phyloP scores from a whole-genome alignment of 2,888 invertebrate genomes.

The Adelphocoris suturalis region DNA sequence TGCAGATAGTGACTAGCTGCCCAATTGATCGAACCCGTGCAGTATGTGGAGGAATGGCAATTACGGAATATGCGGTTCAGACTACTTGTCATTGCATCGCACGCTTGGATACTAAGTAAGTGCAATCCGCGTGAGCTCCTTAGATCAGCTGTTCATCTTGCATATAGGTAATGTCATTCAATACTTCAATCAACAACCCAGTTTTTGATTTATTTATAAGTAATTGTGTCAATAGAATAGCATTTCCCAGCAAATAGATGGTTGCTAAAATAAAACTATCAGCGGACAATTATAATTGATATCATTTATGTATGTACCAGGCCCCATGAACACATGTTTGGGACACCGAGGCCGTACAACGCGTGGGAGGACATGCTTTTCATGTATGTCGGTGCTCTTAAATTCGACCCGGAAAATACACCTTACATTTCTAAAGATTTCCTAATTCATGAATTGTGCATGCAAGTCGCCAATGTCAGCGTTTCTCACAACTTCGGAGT shows the following conservation, averaged over 20 bases:
- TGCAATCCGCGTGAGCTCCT: too few relatives aligned
- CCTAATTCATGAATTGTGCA: not conserved
- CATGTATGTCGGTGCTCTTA: not conserved
- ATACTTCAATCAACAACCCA: too few relatives aligned
- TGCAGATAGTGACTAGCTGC: not conserved
- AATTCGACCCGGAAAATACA: not conserved
- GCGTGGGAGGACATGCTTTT: slow-evolving; percentile 6
- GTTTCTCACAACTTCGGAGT: not conserved
- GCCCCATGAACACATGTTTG: too few relatives aligned
- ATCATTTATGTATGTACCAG: too few relatives aligned
- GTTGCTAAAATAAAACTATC: too few relatives aligned
- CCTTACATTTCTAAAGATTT: not conserved
- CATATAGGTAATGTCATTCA: too few relatives aligned
- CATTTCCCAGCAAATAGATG: too few relatives aligned
- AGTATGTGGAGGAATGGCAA: not conserved
- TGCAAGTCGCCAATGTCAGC: not conserved
- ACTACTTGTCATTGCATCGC: not conserved
- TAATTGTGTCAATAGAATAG: too few relatives aligned
- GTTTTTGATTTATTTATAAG: too few relatives aligned
- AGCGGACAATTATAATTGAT: too few relatives aligned
- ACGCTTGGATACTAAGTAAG: not conserved
- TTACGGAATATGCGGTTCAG: not conserved
- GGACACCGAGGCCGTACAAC: not conserved
- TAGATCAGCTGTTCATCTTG: too few relatives aligned
- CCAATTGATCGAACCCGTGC: not conserved